Percentiles rank a stretch among this genome's conserved stretches.
Conservation (phyloP, 2,888 invertebrate genomes). For the Xestia ashworthii region DNA sequence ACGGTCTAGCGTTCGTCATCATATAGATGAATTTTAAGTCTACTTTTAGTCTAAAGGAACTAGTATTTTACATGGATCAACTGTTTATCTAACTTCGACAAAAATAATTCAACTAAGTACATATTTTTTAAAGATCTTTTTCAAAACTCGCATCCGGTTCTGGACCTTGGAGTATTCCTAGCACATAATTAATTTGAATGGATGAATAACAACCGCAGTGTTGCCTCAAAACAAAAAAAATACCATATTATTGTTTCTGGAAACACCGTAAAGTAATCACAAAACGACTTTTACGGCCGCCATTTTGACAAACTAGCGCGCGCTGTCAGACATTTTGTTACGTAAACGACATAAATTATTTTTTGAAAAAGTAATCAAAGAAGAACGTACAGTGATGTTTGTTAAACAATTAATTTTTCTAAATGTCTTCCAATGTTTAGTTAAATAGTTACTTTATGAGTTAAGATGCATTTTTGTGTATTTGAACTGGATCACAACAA, state of each 20-base stretch:
- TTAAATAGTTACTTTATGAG: conserved; percentile 1
- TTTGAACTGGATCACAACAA: background rate
- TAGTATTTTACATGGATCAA: background rate
- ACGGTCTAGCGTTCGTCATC: too few species aligned
- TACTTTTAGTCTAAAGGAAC: background rate
- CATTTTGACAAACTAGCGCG: conserved; percentile 54
- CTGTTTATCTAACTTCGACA: background rate
- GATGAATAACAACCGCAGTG: conserved; percentile 12
- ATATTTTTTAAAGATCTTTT: background rate
- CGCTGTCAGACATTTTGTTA: conserved; percentile 53
- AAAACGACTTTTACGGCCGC: conserved; percentile 58
- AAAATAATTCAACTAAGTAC: background rate
- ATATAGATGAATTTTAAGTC: background rate
- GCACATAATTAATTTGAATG: conserved; percentile 22
- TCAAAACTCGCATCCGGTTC: background rate
- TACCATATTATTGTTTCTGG: conserved; percentile 55
- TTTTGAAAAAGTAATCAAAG: conserved; percentile 23
- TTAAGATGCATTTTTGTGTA: background rate
- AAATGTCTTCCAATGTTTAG: background rate
- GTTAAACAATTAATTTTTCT: conserved; percentile 12
- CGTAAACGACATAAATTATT: conserved; percentile 50
- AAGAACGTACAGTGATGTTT: conserved; percentile 11
- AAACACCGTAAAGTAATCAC: conserved; percentile 56
- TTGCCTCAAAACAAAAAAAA: conserved; percentile 34
- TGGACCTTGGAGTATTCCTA: conserved; percentile 26